A percentile compares a stretch with the other conserved stretches of the same genome.
These are phyloP conservation scores for Martes martes DNA, from an alignment of 2,113 vertebrate species.

Conservation along the genomic window DNA sequence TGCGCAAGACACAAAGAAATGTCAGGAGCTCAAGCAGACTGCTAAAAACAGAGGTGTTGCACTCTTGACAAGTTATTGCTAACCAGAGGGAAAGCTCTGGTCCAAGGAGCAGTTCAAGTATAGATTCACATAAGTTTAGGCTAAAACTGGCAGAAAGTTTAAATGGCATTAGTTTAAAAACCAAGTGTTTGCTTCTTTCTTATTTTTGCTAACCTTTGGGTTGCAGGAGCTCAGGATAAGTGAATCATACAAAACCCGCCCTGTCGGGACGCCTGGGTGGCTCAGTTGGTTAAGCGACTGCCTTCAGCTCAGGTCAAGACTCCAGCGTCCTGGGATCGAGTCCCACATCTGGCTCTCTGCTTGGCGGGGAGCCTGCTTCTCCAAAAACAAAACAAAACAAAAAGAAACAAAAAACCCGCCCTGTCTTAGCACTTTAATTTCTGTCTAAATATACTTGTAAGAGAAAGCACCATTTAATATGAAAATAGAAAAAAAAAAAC, in stretches of 20 bases:
- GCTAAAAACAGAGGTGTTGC: background rate
- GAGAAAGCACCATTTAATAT: background rate
- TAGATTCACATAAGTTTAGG: background rate
- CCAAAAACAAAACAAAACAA: too few relatives aligned
- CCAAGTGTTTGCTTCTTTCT: background rate
- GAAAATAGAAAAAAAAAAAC: background rate
- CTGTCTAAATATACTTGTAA: background rate
- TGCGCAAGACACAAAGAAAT: background rate
- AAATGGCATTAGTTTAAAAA: rapidly evolving
- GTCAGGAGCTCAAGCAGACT: background rate
- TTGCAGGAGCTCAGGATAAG: background rate
- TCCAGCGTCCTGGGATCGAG: too few relatives aligned
- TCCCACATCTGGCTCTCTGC: too few relatives aligned
- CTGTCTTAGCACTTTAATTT: background rate
- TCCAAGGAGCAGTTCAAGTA: background rate
- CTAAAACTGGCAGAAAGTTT: background rate
- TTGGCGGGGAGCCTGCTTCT: too few relatives aligned
- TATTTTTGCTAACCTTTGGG: background rate
- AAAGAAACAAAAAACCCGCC: background rate
- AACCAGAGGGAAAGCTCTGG: background rate
- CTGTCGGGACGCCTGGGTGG: background rate
- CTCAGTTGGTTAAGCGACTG: too few relatives aligned
- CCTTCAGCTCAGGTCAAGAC: too few relatives aligned
- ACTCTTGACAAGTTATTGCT: background rate
- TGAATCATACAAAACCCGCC: background rate